Conservation (phyloP, 1,140 invertebrate genomes). For the Drosophila chauvacae region DNA sequence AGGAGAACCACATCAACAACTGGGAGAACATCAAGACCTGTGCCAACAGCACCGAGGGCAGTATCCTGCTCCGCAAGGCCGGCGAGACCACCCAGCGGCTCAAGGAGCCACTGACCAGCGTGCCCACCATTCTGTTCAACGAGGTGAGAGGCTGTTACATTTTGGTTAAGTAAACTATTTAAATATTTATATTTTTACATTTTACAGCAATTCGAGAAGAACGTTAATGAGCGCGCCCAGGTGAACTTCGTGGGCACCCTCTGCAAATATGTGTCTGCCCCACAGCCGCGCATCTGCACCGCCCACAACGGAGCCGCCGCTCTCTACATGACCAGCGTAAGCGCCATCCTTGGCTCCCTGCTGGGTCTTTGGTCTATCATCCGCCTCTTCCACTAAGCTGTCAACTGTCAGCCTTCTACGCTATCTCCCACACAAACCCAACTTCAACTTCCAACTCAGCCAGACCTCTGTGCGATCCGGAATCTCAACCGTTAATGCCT, state of each 20-base stretch:
- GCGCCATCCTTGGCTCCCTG: constrained; percentile 58
- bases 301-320: constrained; percentile 59
- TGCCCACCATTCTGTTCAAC: constrained; percentile 86
- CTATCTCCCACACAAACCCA: constrained; percentile 4
- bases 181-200: neutral
- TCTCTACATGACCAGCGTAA: constrained; percentile 48
- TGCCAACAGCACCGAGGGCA: constrained; percentile 85
- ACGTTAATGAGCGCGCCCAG: constrained; percentile 70
- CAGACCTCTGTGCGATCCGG: constrained; percentile 30
- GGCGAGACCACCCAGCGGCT: constrained; percentile 84
- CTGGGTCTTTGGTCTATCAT: constrained; percentile 62
- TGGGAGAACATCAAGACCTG: constrained; percentile 85
- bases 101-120: constrained; percentile 84
- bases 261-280: constrained; percentile 67
- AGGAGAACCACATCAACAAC: constrained; percentile 82
- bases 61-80: constrained; percentile 79
- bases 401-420: neutral
- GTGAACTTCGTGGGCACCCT: constrained; percentile 65
- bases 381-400: constrained; percentile 27
- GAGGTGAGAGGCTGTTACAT: constrained; percentile 55
- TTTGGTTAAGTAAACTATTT: neutral
- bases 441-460: constrained; percentile 20
- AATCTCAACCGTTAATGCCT: constrained; percentile 48
- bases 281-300: constrained; percentile 70
- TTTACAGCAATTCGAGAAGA: constrained; percentile 72